Evolutionary conservation across 1,140 invertebrate species (phyloP).

Genomic region (Heterodera schachtii): DNA sequence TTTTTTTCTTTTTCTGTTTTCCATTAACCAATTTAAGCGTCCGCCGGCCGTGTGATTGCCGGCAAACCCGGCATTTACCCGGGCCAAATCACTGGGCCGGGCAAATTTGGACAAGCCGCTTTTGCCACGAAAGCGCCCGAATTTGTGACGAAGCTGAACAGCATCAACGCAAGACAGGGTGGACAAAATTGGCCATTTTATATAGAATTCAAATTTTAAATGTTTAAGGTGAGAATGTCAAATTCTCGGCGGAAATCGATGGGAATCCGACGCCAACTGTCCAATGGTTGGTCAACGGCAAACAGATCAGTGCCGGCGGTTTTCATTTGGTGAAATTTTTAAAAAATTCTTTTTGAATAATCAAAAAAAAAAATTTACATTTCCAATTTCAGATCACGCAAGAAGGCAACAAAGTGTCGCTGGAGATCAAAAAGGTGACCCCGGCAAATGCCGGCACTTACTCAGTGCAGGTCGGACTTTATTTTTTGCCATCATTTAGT

Average conservation of each 20-base stretch:
- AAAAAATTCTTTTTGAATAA: neutral
- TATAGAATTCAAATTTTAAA: neutral
- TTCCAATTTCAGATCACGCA: slow-evolving; percentile 54
- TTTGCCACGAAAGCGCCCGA: slow-evolving; percentile 55
- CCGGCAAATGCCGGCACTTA: slow-evolving; percentile 55
- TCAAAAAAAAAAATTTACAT: no score
- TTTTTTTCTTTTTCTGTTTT: neutral
- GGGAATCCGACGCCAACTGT: slow-evolving; percentile 60
- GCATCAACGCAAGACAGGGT: slow-evolving; percentile 54
- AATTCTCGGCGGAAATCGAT: slow-evolving; percentile 60
- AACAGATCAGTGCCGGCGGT: slow-evolving; percentile 49
- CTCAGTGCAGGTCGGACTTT: slow-evolving; percentile 17
- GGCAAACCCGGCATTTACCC: slow-evolving; percentile 39
- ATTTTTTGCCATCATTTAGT: no score
- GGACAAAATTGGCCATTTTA: neutral
- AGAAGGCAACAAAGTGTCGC: slow-evolving; percentile 56
- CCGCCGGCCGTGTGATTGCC: slow-evolving; percentile 49
- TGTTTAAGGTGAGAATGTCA: slow-evolving; percentile 54
- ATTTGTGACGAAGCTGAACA: slow-evolving; percentile 54
- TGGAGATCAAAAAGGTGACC: slow-evolving; percentile 58
- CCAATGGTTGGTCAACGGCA: slow-evolving; percentile 59
- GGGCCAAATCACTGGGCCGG: slow-evolving; percentile 17
- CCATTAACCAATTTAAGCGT: slow-evolving; percentile 46
- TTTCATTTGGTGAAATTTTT: slow-evolving; percentile 52
- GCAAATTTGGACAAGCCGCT: slow-evolving; percentile 33